Conservation (phyloP, 2,888 invertebrate species). For the Amphimallon solstitiale region DNA sequence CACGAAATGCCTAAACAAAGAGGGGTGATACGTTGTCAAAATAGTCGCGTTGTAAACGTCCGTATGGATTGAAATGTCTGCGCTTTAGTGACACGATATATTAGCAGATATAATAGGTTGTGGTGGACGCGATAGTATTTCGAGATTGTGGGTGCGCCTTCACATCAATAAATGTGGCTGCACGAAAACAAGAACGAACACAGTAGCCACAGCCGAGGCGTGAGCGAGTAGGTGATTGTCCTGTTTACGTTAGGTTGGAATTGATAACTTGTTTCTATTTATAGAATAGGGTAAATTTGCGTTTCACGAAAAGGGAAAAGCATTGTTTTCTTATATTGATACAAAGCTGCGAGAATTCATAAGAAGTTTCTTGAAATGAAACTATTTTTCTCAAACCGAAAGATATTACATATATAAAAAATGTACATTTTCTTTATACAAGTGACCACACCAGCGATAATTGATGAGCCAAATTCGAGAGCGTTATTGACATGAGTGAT, state of each 20-base stretch:
- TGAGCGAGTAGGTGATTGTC: conserved; percentile 2
- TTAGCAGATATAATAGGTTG: conserved; percentile 11
- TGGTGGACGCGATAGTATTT: conserved; percentile 20
- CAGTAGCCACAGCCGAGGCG: conserved; percentile 1
- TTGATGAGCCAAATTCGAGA: no score
- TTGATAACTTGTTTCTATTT: background rate
- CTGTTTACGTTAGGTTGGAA: background rate
- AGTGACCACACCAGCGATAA: no score
- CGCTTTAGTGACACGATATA: conserved; percentile 21
- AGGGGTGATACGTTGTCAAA: conserved; percentile 26
- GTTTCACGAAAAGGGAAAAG: no score
- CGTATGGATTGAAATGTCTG: conserved; percentile 18
- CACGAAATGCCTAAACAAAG: conserved; percentile 20
- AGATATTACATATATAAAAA: no score
- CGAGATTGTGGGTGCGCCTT: conserved; percentile 22
- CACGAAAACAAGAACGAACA: conserved; percentile 8
- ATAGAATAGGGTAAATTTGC: background rate
- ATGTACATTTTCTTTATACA: no score
- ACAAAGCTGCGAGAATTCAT: no score
- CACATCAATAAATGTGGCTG: conserved; percentile 19
- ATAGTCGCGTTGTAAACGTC: conserved; percentile 22
- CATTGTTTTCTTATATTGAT: no score
- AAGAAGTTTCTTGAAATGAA: no score
- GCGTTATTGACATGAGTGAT: no score
- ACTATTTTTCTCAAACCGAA: no score